Evolutionary conservation across 2,888 invertebrate genomes (phyloP).

Genomic region (Phyllotreta cruciferae): DNA sequence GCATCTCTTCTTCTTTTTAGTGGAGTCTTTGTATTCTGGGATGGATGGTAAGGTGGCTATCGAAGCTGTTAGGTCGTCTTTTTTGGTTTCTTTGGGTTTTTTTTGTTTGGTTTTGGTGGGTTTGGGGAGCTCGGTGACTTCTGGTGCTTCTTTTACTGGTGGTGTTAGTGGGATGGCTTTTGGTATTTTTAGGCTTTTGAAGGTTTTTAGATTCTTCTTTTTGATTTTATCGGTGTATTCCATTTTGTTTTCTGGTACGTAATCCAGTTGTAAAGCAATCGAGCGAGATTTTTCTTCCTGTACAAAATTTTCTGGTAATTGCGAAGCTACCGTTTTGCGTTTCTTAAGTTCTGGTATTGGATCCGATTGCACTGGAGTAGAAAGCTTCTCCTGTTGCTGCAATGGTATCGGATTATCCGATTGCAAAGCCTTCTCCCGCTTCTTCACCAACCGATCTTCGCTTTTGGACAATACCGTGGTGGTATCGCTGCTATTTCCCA

Average conservation of each 20-base stretch:
- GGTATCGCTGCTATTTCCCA: neutral
- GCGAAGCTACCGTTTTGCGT: too few relatives aligned
- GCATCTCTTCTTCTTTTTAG: neutral
- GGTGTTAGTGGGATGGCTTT: neutral
- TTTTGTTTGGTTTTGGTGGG: neutral
- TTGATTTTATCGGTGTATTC: too few relatives aligned
- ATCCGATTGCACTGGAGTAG: too few relatives aligned
- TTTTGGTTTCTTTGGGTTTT: constrained; percentile 1
- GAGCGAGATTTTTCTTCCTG: too few relatives aligned
- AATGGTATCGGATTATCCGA: too few relatives aligned
- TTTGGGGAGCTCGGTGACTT: neutral
- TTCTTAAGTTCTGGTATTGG: too few relatives aligned
- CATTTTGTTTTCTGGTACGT: too few relatives aligned
- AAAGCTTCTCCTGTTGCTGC: too few relatives aligned
- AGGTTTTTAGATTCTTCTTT: neutral
- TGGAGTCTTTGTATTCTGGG: neutral
- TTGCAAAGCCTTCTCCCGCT: neutral
- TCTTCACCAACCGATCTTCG: neutral
- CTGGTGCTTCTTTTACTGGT: neutral
- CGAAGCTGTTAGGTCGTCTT: neutral
- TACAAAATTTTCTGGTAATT: too few relatives aligned
- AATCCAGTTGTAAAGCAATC: too few relatives aligned
- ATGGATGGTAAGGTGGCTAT: too few relatives aligned
- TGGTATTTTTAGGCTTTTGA: neutral
- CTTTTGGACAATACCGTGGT: neutral